Percentiles rank a stretch among this genome's conserved stretches.
Evolutionary conservation across 1,140 invertebrate species (phyloP).

Genomic region (Arion vulgaris): DNA sequence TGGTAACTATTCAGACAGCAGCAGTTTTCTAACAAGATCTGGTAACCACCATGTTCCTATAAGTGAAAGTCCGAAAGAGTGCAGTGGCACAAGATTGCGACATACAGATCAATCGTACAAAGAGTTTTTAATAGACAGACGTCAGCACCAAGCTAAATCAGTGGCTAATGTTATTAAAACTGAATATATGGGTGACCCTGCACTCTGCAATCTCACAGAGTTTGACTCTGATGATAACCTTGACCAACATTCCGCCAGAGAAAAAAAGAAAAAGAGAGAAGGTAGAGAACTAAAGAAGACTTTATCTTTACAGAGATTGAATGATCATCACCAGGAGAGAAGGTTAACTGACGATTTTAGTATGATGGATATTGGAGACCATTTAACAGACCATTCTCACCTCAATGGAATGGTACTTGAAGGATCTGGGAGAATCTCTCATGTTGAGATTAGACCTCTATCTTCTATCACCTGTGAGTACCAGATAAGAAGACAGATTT

Average conservation of each 20-base stretch:
- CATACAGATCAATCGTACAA: conserved; percentile 35
- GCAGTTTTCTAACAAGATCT: conserved; percentile 19
- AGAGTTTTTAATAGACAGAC: conserved; percentile 46
- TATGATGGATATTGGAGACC: conserved; percentile 9
- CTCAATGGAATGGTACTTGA: conserved; percentile 18
- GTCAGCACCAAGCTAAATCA: conserved; percentile 41
- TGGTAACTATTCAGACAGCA: background rate
- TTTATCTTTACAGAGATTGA: conserved; percentile 53
- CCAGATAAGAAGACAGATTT: conserved; percentile 47
- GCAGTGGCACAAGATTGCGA: background rate
- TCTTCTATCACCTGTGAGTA: conserved; percentile 47
- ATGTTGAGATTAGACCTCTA: conserved; percentile 28
- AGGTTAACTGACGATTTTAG: conserved; percentile 56
- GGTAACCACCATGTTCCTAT: background rate
- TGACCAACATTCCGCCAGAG: conserved; percentile 50
- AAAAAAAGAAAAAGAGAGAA: conserved; percentile 54
- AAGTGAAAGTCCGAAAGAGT: conserved; percentile 31
- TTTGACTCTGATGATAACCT: conserved; percentile 64
- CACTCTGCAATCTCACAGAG: conserved; percentile 53
- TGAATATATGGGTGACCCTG: conserved; percentile 54
- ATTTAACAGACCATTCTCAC: conserved; percentile 13
- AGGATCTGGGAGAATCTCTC: conserved; percentile 26
- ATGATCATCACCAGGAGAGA: conserved; percentile 57
- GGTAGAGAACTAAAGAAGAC: conserved; percentile 53
- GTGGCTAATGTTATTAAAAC: conserved; percentile 58